Base-by-base conservation (phyloP, 1,140 invertebrate genomes). In the Tachypleus tridentatus region DNA sequence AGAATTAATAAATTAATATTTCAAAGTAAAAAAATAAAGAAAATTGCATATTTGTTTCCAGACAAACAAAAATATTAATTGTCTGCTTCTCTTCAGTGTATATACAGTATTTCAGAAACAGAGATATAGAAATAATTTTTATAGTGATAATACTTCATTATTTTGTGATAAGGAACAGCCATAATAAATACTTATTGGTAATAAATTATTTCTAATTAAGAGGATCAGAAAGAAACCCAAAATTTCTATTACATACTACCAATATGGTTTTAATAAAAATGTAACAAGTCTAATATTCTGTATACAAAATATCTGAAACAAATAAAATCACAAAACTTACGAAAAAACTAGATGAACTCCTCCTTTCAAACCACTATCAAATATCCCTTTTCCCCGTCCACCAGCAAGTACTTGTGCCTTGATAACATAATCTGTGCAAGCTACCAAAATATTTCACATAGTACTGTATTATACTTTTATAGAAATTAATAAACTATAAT, bases 321-420 rank as follows among this genome's bases (percentile, higher is more conserved):
- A 54, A 54, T 54, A 8, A 8, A 54, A 54, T 7, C 7, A 54
- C n/a, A n/a, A 54, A 54, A 83, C 87, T 86, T 83, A 93, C 91
- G 85, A 86, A 74, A 87, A 86, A 70, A 93, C 91, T 81, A 95
- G 87, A 70, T 90, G 86, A 0, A 97, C 93, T 65, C 93, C 93
- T 58, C 93, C 92, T 78, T 95, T 88, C 4, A 89, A 83, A 3
- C 91, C 91, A 79, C 85, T 91, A 77, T 95, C 94, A 74, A 97
- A 98, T 65, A 84, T 77, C 50, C 95, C 95, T 76, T 90, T 95
- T 70, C 95, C 95, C 74, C 95, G 83, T 5, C 95, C 95, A 72
- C 95, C 95, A 70, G 95, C 91, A 63, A 98, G 81, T n/a, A 98
- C 95, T 81, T 98, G 95, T 47, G 95, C 95, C 78, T 98, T 98